Evolutionary conservation across 2,888 invertebrate species (phyloP), one percentile per base, ranked within the genome.

Genomic region (Papilio gigon): DNA sequence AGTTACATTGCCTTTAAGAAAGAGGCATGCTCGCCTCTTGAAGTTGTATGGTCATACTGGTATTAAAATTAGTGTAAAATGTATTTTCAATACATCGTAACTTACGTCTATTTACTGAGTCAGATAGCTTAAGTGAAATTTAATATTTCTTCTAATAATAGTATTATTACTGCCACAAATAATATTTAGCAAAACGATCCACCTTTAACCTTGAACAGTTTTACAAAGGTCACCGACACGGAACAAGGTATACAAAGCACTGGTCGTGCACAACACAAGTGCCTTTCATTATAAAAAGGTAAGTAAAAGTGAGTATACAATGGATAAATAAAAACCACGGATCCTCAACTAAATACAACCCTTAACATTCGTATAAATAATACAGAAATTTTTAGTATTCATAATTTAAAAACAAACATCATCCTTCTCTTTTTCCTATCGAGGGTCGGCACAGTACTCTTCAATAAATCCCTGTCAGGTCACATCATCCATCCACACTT

Each of bases 261-360:
- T 64, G 30, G 33, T 47, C 50, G 35, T 42, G 6, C 56, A 53
- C 65, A 40, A 22, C 27, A n/a, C 56, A 40, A 30, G 40, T 40
- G 42, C 56, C 56, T 35, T 37, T 42, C 65, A 65, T 65, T 56
- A 65, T 27, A 65, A 56, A 42, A 65, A 64, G 56, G 17, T 42
- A 65, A 40, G 1, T 9, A 40, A 22, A 37, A 27, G 33, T 6
- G 33, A 11, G 22, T 4, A 40, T 20, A 65, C 64, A 65, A 63
- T 40, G 37, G 25, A 53, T 4, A 37, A 50, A 64, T 53, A 64
- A 53, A 65, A 60, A 40, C 25, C 4, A 59, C 22, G 59, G 3
- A 40, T 37, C 25, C n/a, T n/a, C 9, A 40, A 40, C 25, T 25
- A 40, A 35, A 35, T 9, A 56, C 8, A 17, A 47, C 17, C n/a